Evolutionary conservation across 2,888 invertebrate species (phyloP).

Genomic region (Halocaridina rubra): DNA sequence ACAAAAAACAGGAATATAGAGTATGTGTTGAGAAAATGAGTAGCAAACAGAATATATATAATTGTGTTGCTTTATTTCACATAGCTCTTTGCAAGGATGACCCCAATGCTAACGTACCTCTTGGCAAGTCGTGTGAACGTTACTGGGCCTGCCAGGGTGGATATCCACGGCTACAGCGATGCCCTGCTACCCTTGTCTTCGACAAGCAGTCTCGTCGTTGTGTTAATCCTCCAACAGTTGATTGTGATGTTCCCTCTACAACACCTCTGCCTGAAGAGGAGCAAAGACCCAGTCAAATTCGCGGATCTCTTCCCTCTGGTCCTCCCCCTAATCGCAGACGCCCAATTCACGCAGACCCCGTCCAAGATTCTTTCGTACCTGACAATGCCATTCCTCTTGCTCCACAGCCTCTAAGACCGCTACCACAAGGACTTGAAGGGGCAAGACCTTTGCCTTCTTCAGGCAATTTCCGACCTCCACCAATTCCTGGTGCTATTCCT

Average conservation of each 20-base stretch:
- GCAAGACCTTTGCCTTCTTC: slow-evolving; percentile 1
- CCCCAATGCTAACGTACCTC: slow-evolving; percentile 88
- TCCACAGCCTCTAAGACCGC: background rate
- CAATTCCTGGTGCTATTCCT: slow-evolving; percentile 51
- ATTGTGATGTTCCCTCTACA: slow-evolving; percentile 87
- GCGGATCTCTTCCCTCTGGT: background rate
- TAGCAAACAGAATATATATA: too few relatives aligned
- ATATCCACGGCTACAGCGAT: slow-evolving; percentile 89
- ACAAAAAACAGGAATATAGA: too few relatives aligned
- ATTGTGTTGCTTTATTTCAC: too few relatives aligned
- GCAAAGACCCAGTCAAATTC: background rate
- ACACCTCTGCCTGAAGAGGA: slow-evolving; percentile 72
- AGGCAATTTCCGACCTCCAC: slow-evolving; percentile 39
- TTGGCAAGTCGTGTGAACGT: slow-evolving; percentile 91
- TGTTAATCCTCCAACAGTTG: slow-evolving; percentile 89
- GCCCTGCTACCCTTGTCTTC: slow-evolving; percentile 91
- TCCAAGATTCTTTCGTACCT: slow-evolving; percentile 24
- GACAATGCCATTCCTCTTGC: slow-evolving; percentile 11
- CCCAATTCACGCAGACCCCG: background rate
- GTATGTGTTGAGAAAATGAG: too few relatives aligned
- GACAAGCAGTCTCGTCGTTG: slow-evolving; percentile 85
- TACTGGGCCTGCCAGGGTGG: slow-evolving; percentile 96
- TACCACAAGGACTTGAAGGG: background rate
- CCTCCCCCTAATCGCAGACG: slow-evolving; percentile 34
- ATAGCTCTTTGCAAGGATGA: slow-evolving; percentile 92